These are phyloP conservation scores for Altica lythri DNA, from an alignment of 2,888 invertebrate genomes.

Conservation along the genomic window DNA sequence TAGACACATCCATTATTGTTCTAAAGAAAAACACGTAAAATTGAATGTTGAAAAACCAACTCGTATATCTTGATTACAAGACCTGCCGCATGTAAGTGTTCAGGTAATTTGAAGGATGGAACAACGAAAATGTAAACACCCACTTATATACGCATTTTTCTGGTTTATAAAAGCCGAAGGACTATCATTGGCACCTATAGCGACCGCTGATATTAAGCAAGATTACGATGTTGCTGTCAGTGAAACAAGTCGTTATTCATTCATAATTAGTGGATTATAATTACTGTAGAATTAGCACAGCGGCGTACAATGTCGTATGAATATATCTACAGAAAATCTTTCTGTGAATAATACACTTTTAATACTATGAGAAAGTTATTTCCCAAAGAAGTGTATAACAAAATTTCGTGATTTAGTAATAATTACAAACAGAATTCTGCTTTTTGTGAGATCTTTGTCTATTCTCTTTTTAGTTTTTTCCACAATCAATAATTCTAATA, in stretches of 20 bases:
- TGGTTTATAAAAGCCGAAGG: slow-evolving; percentile 18
- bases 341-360: too few species aligned
- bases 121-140: slow-evolving; percentile 30
- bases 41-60: slow-evolving; percentile 3
- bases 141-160: slow-evolving; percentile 26
- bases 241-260: slow-evolving; percentile 42
- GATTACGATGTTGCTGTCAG: slow-evolving; percentile 41
- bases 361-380: too few species aligned
- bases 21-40: slow-evolving; percentile 1
- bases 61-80: slow-evolving; percentile 22
- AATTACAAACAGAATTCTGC: too few species aligned
- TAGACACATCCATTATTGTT: slow-evolving; percentile 15
- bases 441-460: too few species aligned
- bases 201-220: slow-evolving; percentile 34
- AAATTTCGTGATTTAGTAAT: too few species aligned
- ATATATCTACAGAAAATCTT: too few species aligned
- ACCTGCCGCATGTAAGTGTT: slow-evolving; percentile 12
- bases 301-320: too few species aligned
- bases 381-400: too few species aligned
- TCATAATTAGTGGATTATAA: slow-evolving; percentile 42
- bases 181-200: slow-evolving; percentile 28
- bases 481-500: too few species aligned
- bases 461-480: too few species aligned
- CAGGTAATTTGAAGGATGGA: slow-evolving; percentile 22
- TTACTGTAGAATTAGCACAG: too few species aligned